Evolutionary conservation across 2,797 vertebrate genomes (phyloP), one percentile per base, ranked within the genome.

Genomic region (Euthynnus affinis): DNA sequence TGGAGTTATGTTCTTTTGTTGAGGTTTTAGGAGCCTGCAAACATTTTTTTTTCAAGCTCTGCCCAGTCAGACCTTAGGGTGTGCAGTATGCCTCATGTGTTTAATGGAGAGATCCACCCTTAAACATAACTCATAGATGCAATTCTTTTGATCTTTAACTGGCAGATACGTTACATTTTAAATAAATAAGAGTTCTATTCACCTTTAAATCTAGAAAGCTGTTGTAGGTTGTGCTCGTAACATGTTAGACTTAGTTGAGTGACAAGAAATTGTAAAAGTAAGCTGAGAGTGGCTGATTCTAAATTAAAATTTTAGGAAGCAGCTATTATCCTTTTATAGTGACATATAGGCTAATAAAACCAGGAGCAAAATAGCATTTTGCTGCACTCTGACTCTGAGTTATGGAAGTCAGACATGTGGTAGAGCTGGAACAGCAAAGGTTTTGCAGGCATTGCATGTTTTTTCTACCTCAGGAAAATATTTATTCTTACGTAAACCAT

Each of bases 1-100:
- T 25, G 13, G 46, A 78, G 32, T 68, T 23, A 29, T 81, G 65
- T 80, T 71, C 75, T 80, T 84, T 87, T 80, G 76, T 84, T 82
- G 72, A 80, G 66, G 70, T 68, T 80, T 87, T 22, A 10, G 37
- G 29, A 71, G 60, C 58, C 37, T 52, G 55, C 22, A 75, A 44
- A 40, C 29, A 5, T 23, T 22, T 51, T 29, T 49, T 44, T 74
- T 70, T 75, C 20, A 59, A 78, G 61, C 51, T 75, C 20, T 71
- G 60, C 59, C 48, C 40, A 62, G 51, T 70, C 42, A 65, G 67
- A 51, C 22, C 17, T 2, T 13, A 56, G 72, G 63, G 60, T 64
- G 70, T 71, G 75, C 64, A 78, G 27, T 37, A 2, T 48, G 74
- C 66, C 51, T 64, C 1, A 4, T 60, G 17, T 60, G 37, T 68